Evolutionary conservation across 2,113 vertebrate genomes (phyloP).

Genomic region (Embiotoca jacksoni): DNA sequence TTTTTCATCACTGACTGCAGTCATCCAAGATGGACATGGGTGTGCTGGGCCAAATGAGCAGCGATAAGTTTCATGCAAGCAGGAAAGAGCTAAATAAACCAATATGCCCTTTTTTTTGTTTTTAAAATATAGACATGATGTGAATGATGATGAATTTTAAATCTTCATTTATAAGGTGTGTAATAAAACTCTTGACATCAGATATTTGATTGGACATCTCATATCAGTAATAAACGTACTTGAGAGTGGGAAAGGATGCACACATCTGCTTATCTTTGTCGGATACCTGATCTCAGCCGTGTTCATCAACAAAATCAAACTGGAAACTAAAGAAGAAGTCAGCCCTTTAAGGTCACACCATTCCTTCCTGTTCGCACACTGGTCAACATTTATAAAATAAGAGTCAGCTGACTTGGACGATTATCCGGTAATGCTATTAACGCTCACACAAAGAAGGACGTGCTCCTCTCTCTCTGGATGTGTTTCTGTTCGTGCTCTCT

Average conservation of each 20-base stretch:
- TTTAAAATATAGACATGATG: slow-evolving; percentile 26
- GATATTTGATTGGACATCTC: slow-evolving; percentile 71
- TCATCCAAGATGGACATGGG: slow-evolving; percentile 45
- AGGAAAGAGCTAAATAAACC: slow-evolving; percentile 37
- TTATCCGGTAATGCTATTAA: slow-evolving; percentile 36
- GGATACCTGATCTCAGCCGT: slow-evolving; percentile 69
- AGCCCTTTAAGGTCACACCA: slow-evolving; percentile 82
- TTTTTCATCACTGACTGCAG: slow-evolving; percentile 19
- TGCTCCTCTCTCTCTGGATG: slow-evolving; percentile 54
- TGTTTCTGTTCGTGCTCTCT: slow-evolving; percentile 62
- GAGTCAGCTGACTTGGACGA: slow-evolving; percentile 49
- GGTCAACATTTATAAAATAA: slow-evolving; percentile 56
- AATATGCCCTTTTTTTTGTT: slow-evolving; percentile 32
- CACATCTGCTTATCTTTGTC: slow-evolving; percentile 47
- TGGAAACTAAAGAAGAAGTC: slow-evolving; percentile 70
- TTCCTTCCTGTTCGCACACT: slow-evolving; percentile 69
- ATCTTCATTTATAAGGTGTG: slow-evolving; percentile 59
- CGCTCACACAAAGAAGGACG: slow-evolving; percentile 46
- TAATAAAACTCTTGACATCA: slow-evolving; percentile 75
- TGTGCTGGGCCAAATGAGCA: slow-evolving; percentile 46
- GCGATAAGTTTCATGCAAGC: slow-evolving; percentile 55
- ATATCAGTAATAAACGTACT: slow-evolving; percentile 52
- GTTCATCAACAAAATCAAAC: slow-evolving; percentile 52
- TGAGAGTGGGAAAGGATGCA: slow-evolving; percentile 28
- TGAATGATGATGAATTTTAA: slow-evolving; percentile 41